Percentiles rank a stretch among this genome's conserved stretches.
These are phyloP conservation scores for Chlamydotis undulata DNA, from an alignment of 2,113 vertebrate genomes.

Conservation along the genomic window DNA sequence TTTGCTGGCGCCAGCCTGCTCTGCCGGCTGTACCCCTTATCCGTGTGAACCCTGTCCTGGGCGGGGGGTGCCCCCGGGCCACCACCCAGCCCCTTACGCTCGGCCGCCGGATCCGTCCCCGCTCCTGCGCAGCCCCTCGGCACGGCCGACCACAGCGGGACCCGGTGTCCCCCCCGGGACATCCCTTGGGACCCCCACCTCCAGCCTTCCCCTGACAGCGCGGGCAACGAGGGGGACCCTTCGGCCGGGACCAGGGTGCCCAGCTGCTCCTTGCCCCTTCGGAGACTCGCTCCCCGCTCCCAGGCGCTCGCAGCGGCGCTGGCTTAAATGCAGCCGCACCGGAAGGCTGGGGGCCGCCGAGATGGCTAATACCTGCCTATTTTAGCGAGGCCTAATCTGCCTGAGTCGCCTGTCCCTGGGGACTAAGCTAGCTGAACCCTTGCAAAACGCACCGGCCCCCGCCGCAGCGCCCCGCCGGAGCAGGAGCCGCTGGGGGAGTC, in stretches of 20 bases:
- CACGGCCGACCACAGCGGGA: fast-evolving
- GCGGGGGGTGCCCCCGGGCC: fast-evolving
- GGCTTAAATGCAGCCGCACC: neutral
- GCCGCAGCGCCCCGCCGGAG: neutral
- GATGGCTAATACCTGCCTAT: slow-evolving; percentile 71
- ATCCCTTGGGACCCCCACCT: neutral
- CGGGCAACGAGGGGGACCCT: neutral
- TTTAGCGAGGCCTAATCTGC: slow-evolving; percentile 67
- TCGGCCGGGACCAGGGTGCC: fast-evolving
- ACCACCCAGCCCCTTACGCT: neutral
- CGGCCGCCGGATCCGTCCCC: fast-evolving
- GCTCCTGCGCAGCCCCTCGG: neutral
- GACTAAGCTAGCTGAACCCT: slow-evolving; percentile 64
- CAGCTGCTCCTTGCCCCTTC: neutral
- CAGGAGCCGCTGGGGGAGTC: neutral
- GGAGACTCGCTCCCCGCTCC: neutral
- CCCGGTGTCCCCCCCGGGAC: fast-evolving
- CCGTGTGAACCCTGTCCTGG: neutral
- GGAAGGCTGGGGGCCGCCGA: slow-evolving; percentile 52
- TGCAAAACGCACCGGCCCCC: neutral
- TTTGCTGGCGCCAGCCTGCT: neutral
- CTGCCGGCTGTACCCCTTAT: fast-evolving
- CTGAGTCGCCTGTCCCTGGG: slow-evolving; percentile 58
- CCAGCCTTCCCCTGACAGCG: neutral
- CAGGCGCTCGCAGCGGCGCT: neutral